Conservation (phyloP, 37 sponge, comb jelly and placozoan species). For the Chondrosia reniformis region DNA sequence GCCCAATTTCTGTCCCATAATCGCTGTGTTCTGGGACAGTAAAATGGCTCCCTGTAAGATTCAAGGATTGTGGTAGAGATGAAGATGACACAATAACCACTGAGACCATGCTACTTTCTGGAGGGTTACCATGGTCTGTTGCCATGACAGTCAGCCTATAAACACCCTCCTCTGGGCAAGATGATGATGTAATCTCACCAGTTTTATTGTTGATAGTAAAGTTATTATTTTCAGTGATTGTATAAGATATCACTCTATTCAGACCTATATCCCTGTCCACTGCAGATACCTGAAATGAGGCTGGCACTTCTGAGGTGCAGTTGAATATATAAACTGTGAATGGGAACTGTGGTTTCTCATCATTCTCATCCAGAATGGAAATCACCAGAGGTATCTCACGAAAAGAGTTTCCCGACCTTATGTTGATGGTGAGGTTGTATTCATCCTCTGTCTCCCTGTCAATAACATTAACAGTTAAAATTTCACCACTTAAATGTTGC, state of each 20-base stretch:
- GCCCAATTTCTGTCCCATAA: neutral
- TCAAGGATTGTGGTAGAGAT: constrained; percentile 2
- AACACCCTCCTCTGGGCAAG: neutral
- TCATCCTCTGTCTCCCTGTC: neutral
- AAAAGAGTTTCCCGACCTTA: neutral
- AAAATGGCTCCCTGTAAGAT: neutral
- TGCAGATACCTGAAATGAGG: constrained; percentile 32
- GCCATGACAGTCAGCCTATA: constrained; percentile 36
- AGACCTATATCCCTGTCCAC: constrained; percentile 32
- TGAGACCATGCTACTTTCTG: neutral
- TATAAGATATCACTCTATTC: constrained; percentile 29
- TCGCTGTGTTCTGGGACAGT: neutral
- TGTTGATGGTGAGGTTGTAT: neutral
- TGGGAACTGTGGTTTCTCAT: neutral
- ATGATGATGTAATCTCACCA: constrained; percentile 18
- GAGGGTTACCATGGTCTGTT: constrained; percentile 29
- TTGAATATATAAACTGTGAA: neutral
- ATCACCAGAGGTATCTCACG: too few relatives aligned
- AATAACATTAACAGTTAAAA: neutral
- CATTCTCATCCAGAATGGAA: neutral
- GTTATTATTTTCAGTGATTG: neutral
- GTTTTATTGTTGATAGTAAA: constrained; percentile 41
- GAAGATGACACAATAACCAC: constrained; percentile 30
- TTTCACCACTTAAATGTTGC: neutral
- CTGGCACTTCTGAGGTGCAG: too few relatives aligned